Evolutionary conservation across 2,797 vertebrate species (phyloP).

Genomic region (Pangasius djambal): DNA sequence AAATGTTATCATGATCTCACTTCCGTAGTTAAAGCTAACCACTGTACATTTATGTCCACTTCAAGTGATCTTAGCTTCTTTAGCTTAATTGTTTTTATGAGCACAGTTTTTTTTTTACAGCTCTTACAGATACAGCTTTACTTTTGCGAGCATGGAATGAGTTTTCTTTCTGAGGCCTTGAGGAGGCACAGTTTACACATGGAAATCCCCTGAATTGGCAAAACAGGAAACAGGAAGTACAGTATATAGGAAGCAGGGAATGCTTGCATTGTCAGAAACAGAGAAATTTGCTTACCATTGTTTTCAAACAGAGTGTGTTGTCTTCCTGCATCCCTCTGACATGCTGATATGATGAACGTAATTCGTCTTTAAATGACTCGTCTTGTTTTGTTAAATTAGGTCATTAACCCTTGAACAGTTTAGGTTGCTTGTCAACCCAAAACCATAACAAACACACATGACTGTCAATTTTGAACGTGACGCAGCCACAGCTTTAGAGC

Average conservation of each 20-base stretch:
- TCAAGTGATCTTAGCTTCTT: background rate
- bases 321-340: slow-evolving; percentile 18
- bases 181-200: slow-evolving; percentile 38
- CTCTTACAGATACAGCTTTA: too few species aligned
- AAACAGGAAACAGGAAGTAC: slow-evolving; percentile 58
- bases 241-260: slow-evolving; percentile 35
- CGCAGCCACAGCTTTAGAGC: too few species aligned
- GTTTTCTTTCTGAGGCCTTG: slow-evolving; percentile 16
- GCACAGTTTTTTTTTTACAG: background rate
- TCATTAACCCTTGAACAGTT: background rate
- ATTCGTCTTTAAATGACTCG: slow-evolving; percentile 19
- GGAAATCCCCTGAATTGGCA: slow-evolving; percentile 40
- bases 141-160: background rate
- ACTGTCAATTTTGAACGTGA: background rate
- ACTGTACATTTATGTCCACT: background rate
- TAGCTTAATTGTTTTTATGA: background rate
- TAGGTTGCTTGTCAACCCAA: background rate
- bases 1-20: background rate
- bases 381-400: background rate
- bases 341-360: slow-evolving; percentile 10
- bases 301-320: slow-evolving; percentile 37
- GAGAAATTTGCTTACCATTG: slow-evolving; percentile 46
- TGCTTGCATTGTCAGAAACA: slow-evolving; percentile 30
- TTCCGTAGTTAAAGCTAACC: background rate
- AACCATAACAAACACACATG: slow-evolving; percentile 4